Percentiles rank a stretch among this genome's conserved stretches.
Conservation (phyloP, 2,888 invertebrate genomes). For the Andrena minutula region DNA sequence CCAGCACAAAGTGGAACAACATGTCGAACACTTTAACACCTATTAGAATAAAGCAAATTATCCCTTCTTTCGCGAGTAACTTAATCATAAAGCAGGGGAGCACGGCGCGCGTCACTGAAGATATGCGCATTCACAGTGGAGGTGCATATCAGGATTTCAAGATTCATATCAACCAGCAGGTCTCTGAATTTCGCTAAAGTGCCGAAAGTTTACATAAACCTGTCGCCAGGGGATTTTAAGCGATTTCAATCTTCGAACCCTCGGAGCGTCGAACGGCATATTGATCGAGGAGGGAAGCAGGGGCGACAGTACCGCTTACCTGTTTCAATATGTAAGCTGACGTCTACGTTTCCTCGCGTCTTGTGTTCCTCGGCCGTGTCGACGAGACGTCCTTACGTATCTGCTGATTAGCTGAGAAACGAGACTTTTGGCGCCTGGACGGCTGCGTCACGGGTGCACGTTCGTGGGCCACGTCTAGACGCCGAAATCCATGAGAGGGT, state of each 20-base stretch:
- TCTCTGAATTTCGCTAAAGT: slow-evolving; percentile 30
- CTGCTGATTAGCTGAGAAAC: slow-evolving; percentile 67
- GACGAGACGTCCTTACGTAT: slow-evolving; percentile 61
- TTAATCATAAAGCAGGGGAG: too few species aligned
- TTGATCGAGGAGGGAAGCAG: slow-evolving; percentile 47
- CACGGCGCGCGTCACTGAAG: not conserved
- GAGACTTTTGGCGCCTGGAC: slow-evolving; percentile 64
- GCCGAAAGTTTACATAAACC: slow-evolving; percentile 34
- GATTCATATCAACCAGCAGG: not conserved
- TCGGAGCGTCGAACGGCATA: slow-evolving; percentile 43
- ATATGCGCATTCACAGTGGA: not conserved
- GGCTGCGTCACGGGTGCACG: slow-evolving; percentile 35
- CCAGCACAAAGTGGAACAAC: too few species aligned
- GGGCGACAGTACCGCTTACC: slow-evolving; percentile 20
- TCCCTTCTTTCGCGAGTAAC: too few species aligned
- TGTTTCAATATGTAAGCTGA: slow-evolving; percentile 57
- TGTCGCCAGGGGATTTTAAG: slow-evolving; percentile 22
- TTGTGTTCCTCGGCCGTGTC: slow-evolving; percentile 32
- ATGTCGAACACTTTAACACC: too few species aligned
- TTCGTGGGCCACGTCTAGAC: slow-evolving; percentile 24
- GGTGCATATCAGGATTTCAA: not conserved
- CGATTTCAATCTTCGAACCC: slow-evolving; percentile 31
- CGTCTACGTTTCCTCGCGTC: slow-evolving; percentile 44
- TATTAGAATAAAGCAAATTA: too few species aligned
- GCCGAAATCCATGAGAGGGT: slow-evolving; percentile 19